Evolutionary conservation across 1,140 invertebrate species (phyloP), one percentile per base, ranked within the genome.

Genomic region (Daktulosphaira vitifoliae): DNA sequence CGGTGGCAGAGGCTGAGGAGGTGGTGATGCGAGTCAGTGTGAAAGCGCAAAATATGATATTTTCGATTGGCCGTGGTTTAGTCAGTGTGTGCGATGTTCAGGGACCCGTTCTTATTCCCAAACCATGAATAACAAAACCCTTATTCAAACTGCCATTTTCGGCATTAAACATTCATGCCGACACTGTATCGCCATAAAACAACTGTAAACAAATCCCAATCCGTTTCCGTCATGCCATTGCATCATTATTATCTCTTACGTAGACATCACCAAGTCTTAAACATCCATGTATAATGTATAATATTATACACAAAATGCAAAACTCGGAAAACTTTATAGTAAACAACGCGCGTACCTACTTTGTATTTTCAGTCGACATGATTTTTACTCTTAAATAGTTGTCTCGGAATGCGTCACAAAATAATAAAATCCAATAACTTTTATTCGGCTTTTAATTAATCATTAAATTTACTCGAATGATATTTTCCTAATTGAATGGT

Each of bases 81-180:
- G 38, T 22, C 56, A 22, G 29, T 44, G 4, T 11, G 39, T 15
- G 39, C 38, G 42, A 48, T 33, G 56, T 46, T 48, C 56, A 25
- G 56, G 56, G 56, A 62, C 42, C 42, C 16, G 56, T 46, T 62
- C 56, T 62, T 62, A 62, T 62, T 62, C 56, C 56, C 56, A 62
- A 62, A 62, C 56, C 56, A 62, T 62, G 56, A 62, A 62, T 62
- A 62, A 62, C 56, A 62, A 62, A 62, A 48, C 56, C 56, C 56
- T 48, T 62, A 62, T 62, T 62, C 56, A 62, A 62, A 62, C 56
- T 62, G 56, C 56, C 42, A 62, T 62, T 62, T 62, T 62, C 39
- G 42, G 39, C 56, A 62, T 62, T 62, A 62, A 62, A 62, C 56
- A 62, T 62, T 62, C 56, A 62, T 62, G 56, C 56, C 56, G 23